Base-by-base conservation (phyloP, 1,140 invertebrate species). In the Anastrepha ludens region DNA sequence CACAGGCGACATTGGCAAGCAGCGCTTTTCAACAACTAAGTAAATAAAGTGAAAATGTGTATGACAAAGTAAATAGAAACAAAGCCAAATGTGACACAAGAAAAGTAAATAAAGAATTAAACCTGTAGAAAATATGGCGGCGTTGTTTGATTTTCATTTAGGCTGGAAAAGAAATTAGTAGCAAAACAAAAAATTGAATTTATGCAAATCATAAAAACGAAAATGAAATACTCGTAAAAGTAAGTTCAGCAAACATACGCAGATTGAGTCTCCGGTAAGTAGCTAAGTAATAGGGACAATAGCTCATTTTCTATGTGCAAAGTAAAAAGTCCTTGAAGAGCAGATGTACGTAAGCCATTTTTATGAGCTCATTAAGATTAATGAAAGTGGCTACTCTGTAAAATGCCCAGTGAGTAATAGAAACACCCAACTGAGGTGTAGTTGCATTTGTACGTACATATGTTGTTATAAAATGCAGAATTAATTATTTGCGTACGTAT, bases 11-110 rank as follows among this genome's bases (percentile, higher is more conserved):
- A n/a, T 2, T 17, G 15, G 41, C n/a, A 74, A 15, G 41, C 44
- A 74, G 44, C 41, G 17, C 41, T 47, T 47, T 47, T 74, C 44
- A 74, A 74, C 41, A 74, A 7, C 70, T 50, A 74, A 74, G 70
- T 13, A 74, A 74, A 74, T 74, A 74, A 70, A 50, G 1, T 47
- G 41, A 47, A 17, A 29, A 17, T 47, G 29, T 29, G 1, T 58
- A 81, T 81, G n/a, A 55, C 74, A 81, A 81, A 55, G 47, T 20
- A 81, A 81, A 81, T 81, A 58, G 3, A 20, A 20, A 50, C 74
- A 74, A 15, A 74, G 39, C 47, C 17, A 74, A 7, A 17, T 74
- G 70, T 13, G 2, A 41, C 5, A 44, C 47, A 81, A 50, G 74
- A 50, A 17, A 8, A 11, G 47, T 55, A 74, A 74, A 50, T 74